Base-by-base conservation (phyloP, 2,797 vertebrate species). In the Calcarius lapponicus region DNA sequence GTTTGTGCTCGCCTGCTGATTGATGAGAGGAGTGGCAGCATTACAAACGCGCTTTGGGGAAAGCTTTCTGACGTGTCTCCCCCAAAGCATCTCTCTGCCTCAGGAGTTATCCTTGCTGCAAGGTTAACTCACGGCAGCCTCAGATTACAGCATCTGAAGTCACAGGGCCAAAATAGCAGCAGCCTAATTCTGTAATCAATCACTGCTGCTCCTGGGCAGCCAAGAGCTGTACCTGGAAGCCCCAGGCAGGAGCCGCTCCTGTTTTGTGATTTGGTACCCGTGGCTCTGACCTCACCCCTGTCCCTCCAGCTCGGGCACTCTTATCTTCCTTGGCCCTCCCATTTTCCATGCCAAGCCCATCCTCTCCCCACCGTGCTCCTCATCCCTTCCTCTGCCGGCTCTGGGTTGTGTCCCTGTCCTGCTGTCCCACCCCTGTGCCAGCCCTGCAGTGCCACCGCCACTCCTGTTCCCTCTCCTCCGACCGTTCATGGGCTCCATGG, bases 1-100 rank as follows among this genome's bases (percentile, higher is more conserved):
- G 19, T 57, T 64, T 69, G 70, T 51, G 66, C 60, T n/a, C 15
- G 75, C 70, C 11, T 3, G 72, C 12, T 96, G 95, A 96, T 64
- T 21, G 95, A 97, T 95, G 95, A 92, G 73, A 91, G 96, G 95
- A 96, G 96, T 75, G 95, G 95, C 92, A 94, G 86, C 25, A 56
- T 91, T 86, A 86, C 91, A 75, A 19, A 67, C 2, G 6, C 25
- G 3, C 56, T 80, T 89, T 74, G 91, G 89, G 88, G 86, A 91
- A 85, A 70, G 79, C 91, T 88, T 28, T 67, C 85, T 69, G 72
- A 80, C 65, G 34, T 38, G 60, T 73, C 62, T 48, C 58, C 72
- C 86, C 79, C 28, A 7, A 17, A 79, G 31, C 91, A 83, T 93
- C 93, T 80, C 85, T 19, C 0, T 17, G 79, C 70, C 88, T 34